Percentiles rank a stretch among this genome's conserved stretches.
These are phyloP conservation scores for Fragum fragum DNA, from an alignment of 2,888 invertebrate genomes.

Conservation along the genomic window DNA sequence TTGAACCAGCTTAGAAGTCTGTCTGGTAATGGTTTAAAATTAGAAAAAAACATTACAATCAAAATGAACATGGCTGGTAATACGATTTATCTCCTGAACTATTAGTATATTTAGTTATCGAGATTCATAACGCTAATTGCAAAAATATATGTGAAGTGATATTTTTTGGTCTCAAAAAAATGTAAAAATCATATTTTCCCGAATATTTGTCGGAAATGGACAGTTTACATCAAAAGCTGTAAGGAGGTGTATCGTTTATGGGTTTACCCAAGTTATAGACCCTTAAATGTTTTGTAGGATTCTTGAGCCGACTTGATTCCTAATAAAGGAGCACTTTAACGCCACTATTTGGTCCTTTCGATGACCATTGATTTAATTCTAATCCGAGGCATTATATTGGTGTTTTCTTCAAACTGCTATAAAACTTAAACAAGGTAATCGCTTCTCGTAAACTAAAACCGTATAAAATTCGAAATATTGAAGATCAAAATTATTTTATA, in stretches of 20 bases:
- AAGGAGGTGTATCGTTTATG: background rate
- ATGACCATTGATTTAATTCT: constrained; percentile 22
- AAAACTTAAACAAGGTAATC: background rate
- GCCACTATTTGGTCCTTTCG: background rate
- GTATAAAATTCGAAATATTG: too few relatives aligned
- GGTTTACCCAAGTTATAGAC: background rate
- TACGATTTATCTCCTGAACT: too few relatives aligned
- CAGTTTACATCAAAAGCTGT: background rate
- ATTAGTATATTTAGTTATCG: too few relatives aligned
- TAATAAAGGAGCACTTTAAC: constrained; percentile 17
- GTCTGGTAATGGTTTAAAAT: too few relatives aligned
- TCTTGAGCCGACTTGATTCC: constrained; percentile 29
- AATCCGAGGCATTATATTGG: background rate
- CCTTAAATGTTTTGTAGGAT: constrained; percentile 21
- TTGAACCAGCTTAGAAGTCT: too few relatives aligned
- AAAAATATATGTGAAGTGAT: too few relatives aligned
- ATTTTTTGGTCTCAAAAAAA: too few relatives aligned
- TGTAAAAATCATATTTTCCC: too few relatives aligned
- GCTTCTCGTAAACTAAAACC: background rate
- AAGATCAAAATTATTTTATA: too few relatives aligned
- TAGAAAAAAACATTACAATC: too few relatives aligned
- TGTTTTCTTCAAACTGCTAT: background rate
- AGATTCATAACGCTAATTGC: too few relatives aligned
- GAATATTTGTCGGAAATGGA: background rate
- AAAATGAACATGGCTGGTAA: too few relatives aligned